Percentiles rank a stretch among this genome's conserved stretches.
Evolutionary conservation across 2,797 vertebrate genomes (phyloP).

Genomic region (Simalia tracyae): DNA sequence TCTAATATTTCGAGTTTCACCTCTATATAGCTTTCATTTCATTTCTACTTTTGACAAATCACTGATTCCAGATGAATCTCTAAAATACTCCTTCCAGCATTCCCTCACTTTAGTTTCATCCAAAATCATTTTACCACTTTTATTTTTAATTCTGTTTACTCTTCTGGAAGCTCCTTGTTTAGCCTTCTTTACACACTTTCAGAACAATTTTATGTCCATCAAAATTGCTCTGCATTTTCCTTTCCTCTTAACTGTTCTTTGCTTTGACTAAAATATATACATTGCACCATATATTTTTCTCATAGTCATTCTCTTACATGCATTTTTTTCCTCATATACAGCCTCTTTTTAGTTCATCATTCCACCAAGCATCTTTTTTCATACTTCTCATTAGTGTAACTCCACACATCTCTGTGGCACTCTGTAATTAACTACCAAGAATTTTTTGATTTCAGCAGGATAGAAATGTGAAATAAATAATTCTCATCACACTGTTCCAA

Average conservation of each 20-base stretch:
- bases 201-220: background rate
- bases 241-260: background rate
- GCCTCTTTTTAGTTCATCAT: background rate
- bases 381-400: background rate
- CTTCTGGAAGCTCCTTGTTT: background rate
- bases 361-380: background rate
- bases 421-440: background rate
- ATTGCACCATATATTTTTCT: background rate
- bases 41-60: background rate
- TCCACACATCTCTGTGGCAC: background rate
- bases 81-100: background rate
- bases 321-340: background rate
- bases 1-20: no score
- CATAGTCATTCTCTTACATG: background rate
- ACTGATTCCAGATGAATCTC: background rate
- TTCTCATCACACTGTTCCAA: background rate
- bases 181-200: background rate
- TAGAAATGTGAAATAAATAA: background rate
- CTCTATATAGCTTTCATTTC: background rate
- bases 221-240: background rate
- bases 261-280: background rate
- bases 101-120: background rate
- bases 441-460: background rate
- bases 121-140: background rate
- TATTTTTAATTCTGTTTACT: background rate